Conservation (phyloP, 1,140 invertebrate genomes). For the Drosophila athabasca region DNA sequence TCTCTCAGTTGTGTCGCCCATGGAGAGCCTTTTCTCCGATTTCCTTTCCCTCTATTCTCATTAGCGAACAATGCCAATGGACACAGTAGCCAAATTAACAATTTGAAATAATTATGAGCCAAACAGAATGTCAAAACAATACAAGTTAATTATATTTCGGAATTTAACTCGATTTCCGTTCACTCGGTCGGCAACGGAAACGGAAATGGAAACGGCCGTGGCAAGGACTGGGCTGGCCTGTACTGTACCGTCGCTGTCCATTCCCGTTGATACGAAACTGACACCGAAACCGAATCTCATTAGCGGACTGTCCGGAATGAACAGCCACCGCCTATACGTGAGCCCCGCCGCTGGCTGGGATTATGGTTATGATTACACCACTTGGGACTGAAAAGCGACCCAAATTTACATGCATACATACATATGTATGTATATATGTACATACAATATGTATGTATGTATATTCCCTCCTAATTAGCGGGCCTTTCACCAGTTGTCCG, state of each 20-base stretch:
- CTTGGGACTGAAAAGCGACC: conserved; percentile 26
- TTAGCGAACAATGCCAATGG: too few species aligned
- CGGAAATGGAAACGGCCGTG: background rate
- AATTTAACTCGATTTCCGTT: conserved; percentile 22
- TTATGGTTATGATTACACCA: conserved; percentile 51
- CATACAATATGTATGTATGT: too few species aligned
- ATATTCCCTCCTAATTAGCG: conserved; percentile 44
- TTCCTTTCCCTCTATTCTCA: too few species aligned
- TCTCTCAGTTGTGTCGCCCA: too few species aligned
- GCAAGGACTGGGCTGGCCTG: too few species aligned
- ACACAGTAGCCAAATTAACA: too few species aligned
- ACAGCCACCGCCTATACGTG: conserved; percentile 10
- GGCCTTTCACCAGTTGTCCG: conserved; percentile 4
- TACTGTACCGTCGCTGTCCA: too few species aligned
- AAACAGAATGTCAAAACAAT: background rate
- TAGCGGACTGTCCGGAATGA: conserved; percentile 26
- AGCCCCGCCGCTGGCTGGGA: conserved; percentile 47
- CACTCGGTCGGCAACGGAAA: background rate
- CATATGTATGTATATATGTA: too few species aligned
- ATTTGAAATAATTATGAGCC: too few species aligned
- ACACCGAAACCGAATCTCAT: conserved; percentile 24
- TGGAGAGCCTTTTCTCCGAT: too few species aligned
- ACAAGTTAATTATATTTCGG: conserved; percentile 24
- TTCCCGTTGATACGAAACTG: background rate
- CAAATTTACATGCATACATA: background rate